These are phyloP conservation scores for Cotesia typhae DNA, from an alignment of 1,140 invertebrate species.

Conservation along the genomic window DNA sequence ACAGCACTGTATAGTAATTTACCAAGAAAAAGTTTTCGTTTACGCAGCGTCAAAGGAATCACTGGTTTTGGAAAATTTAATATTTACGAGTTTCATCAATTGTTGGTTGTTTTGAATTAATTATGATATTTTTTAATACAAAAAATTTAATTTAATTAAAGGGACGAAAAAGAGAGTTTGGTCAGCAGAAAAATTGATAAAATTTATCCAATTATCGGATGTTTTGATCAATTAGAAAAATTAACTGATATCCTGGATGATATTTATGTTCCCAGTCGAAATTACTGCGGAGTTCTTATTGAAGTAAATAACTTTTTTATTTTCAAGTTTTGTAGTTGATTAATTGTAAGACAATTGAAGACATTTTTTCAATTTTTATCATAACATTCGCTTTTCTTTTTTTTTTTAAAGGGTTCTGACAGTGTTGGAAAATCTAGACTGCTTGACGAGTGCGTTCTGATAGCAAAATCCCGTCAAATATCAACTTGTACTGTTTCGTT, in stretches of 20 bases:
- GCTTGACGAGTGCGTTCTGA: conserved; percentile 63
- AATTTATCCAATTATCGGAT: conserved; percentile 50
- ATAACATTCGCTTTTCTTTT: no score
- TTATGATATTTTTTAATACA: no score
- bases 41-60: conserved; percentile 64
- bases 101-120: neutral
- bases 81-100: conserved; percentile 67
- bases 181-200: conserved; percentile 10
- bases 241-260: conserved; percentile 53
- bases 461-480: conserved; percentile 56
- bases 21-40: conserved; percentile 65
- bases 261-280: conserved; percentile 46
- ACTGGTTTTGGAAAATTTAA: conserved; percentile 66
- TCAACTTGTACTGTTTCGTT: conserved; percentile 51
- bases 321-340: no score
- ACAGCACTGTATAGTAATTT: conserved; percentile 71
- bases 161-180: conserved; percentile 4
- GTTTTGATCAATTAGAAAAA: conserved; percentile 51
- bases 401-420: conserved; percentile 53
- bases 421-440: conserved; percentile 68
- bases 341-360: neutral
- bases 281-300: conserved; percentile 53
- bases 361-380: neutral
- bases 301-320: conserved; percentile 45
- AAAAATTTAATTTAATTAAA: neutral